Percentiles rank a stretch among this genome's conserved stretches.
These are phyloP conservation scores for Epinotia demarniana DNA, from an alignment of 2,888 invertebrate genomes.

Conservation along the genomic window DNA sequence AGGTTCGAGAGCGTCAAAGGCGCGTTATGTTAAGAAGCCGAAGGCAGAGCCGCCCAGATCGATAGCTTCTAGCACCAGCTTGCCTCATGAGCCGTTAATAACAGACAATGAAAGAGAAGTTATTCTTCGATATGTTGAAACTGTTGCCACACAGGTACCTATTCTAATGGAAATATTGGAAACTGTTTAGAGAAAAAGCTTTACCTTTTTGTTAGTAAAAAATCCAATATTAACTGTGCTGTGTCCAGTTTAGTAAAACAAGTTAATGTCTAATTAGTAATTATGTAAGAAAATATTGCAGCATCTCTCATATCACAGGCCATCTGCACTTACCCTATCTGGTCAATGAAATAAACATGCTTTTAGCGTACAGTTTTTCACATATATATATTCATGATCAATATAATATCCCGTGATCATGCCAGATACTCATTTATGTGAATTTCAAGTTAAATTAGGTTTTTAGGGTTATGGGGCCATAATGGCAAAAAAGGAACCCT, in stretches of 20 bases:
- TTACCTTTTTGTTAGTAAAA: neutral
- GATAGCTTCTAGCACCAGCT: slow-evolving; percentile 74
- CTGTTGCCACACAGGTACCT: slow-evolving; percentile 89
- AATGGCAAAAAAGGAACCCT: too few relatives aligned
- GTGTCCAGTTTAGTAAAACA: neutral
- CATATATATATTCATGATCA: too few relatives aligned
- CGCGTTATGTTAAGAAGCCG: slow-evolving; percentile 84
- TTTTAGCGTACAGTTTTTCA: too few relatives aligned
- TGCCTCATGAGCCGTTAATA: slow-evolving; percentile 86
- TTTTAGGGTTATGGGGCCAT: too few relatives aligned
- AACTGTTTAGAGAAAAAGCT: neutral
- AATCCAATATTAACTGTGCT: neutral
- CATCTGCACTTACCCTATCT: neutral
- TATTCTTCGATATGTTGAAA: slow-evolving; percentile 93
- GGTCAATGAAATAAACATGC: too few relatives aligned
- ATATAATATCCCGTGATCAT: too few relatives aligned
- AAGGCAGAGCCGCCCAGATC: slow-evolving; percentile 69
- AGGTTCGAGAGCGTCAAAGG: slow-evolving; percentile 85
- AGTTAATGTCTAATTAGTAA: slow-evolving; percentile 2
- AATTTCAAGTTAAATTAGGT: too few relatives aligned
- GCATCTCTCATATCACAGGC: neutral
- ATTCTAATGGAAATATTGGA: neutral
- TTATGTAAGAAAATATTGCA: neutral
- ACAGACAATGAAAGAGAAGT: slow-evolving; percentile 91
- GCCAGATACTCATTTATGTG: too few relatives aligned